A percentile compares a stretch with the other conserved stretches of the same genome.
Evolutionary conservation across 2,797 vertebrate genomes (phyloP).

Genomic region (Holocentrus rufus): DNA sequence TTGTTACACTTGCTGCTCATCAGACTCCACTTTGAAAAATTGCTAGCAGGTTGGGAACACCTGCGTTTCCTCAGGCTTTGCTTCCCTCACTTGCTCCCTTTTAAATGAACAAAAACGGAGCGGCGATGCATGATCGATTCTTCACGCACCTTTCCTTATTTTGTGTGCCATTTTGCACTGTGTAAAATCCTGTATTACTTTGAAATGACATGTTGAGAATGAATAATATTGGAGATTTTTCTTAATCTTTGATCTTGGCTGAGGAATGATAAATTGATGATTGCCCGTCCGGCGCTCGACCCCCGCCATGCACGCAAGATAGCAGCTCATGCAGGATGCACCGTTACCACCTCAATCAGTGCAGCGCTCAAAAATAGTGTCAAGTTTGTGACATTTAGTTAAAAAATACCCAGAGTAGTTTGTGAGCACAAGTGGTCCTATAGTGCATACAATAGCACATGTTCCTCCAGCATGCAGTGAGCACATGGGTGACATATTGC

Average conservation of each 20-base stretch:
- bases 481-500: no score
- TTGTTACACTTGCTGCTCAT: conserved; percentile 42
- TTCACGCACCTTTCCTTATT: conserved; percentile 5
- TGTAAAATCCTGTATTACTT: conserved; percentile 22
- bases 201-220: conserved; percentile 18
- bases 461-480: no score
- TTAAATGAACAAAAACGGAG: conserved; percentile 50
- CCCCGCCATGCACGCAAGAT: background rate
- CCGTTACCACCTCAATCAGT: no score
- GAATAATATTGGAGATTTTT: conserved; percentile 48
- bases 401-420: no score
- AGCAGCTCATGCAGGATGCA: background rate
- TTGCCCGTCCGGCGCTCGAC: background rate
- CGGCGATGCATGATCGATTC: conserved; percentile 37
- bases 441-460: no score
- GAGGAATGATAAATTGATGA: conserved; percentile 22
- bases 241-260: conserved; percentile 38
- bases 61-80: conserved; percentile 27
- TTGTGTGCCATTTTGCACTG: conserved; percentile 8
- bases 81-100: conserved; percentile 19
- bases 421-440: no score
- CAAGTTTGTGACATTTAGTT: no score
- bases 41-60: conserved; percentile 52
- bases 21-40: conserved; percentile 17
- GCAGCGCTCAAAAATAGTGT: no score